Evolutionary conservation across 2,888 invertebrate species (phyloP).

Genomic region (Drosophila neoperkinsi): DNA sequence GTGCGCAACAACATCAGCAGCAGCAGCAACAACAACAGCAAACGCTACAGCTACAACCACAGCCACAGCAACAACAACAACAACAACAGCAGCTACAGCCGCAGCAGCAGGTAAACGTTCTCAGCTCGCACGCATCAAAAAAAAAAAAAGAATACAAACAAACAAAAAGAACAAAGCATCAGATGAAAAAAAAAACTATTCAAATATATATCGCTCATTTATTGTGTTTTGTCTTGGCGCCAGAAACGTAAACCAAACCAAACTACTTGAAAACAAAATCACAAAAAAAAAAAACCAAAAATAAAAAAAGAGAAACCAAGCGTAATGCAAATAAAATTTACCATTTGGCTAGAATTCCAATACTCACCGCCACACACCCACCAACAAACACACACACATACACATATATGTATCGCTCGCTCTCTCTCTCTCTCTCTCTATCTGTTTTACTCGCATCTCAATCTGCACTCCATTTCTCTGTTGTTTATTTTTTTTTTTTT

Average conservation of each 20-base stretch:
- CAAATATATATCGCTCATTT: constrained; percentile 59
- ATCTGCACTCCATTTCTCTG: constrained; percentile 18
- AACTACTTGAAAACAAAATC: constrained; percentile 61
- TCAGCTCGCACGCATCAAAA: constrained; percentile 73
- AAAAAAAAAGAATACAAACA: constrained; percentile 24
- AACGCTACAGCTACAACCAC: constrained; percentile 84
- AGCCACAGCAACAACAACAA: constrained; percentile 83
- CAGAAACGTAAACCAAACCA: constrained; percentile 76
- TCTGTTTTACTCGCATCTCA: constrained; percentile 7
- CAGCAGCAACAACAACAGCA: constrained; percentile 84
- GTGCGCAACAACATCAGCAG: constrained; percentile 84
- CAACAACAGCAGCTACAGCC: constrained; percentile 64
- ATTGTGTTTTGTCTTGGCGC: constrained; percentile 79
- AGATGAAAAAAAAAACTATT: constrained; percentile 44
- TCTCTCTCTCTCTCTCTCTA: constrained; percentile 6
- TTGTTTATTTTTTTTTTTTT: constrained; percentile 25
- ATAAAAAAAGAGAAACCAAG: constrained; percentile 26
- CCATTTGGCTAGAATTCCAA: constrained; percentile 69
- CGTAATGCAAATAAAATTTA: constrained; percentile 55
- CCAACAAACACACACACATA: constrained; percentile 14
- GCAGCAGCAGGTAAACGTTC: constrained; percentile 75
- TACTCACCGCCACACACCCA: constrained; percentile 56
- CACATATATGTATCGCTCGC: constrained; percentile 24
- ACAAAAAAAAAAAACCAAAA: constrained; percentile 28
- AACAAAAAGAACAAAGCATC: constrained; percentile 34